These are phyloP conservation scores for Megathymus violae DNA, from an alignment of 1,140 invertebrate species.

Conservation along the genomic window DNA sequence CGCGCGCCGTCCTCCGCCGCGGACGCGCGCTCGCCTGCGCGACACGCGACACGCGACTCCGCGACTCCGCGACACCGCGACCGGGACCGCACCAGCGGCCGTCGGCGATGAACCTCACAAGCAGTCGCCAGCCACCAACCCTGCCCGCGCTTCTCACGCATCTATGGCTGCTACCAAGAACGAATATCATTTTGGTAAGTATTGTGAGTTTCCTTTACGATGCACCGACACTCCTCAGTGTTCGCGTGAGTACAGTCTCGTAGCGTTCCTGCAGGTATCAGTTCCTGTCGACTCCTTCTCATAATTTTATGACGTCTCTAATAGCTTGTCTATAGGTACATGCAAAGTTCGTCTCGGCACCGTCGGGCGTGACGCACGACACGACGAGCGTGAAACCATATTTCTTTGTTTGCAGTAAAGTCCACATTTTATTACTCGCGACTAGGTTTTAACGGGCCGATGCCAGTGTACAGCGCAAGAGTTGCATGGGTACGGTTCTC, in stretches of 20 bases:
- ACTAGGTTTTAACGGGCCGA: slow-evolving; percentile 1
- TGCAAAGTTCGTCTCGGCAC: slow-evolving; percentile 9
- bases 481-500: not conserved
- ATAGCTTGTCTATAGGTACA: too few relatives aligned
- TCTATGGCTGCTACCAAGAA: slow-evolving; percentile 55
- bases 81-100: slow-evolving; percentile 24
- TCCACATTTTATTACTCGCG: slow-evolving; percentile 41
- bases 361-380: slow-evolving; percentile 10
- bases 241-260: too few relatives aligned
- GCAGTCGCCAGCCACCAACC: slow-evolving; percentile 5
- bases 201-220: slow-evolving; percentile 2
- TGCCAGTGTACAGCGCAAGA: not conserved
- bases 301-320: too few relatives aligned
- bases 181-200: slow-evolving; percentile 72
- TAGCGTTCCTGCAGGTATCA: too few relatives aligned
- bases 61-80: too few relatives aligned
- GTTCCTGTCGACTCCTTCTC: too few relatives aligned
- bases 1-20: too few relatives aligned
- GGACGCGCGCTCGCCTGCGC: too few relatives aligned
- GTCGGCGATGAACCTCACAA: not conserved
- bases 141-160: slow-evolving; percentile 8
- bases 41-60: too few relatives aligned
- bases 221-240: too few relatives aligned
- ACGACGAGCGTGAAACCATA: slow-evolving; percentile 33
- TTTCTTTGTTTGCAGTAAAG: slow-evolving; percentile 43